Evolutionary conservation across 2,797 vertebrate species (phyloP).

Genomic region (Echiichthys vipera): DNA sequence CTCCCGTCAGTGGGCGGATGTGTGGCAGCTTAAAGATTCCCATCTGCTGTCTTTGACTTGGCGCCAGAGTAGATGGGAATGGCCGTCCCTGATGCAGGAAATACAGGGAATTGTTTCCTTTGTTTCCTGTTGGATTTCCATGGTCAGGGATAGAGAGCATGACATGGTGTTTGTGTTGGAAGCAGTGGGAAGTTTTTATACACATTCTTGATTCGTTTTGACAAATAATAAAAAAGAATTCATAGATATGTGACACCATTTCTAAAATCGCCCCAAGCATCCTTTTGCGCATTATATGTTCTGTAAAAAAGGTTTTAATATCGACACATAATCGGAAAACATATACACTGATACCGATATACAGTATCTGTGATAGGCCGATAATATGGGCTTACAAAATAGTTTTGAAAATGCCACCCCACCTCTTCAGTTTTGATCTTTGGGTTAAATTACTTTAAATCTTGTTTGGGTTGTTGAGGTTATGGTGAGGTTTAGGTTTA

Average conservation of each 20-base stretch:
- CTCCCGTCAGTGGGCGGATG: conserved; percentile 54
- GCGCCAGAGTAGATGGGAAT: conserved; percentile 72
- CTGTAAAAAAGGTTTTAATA: no score
- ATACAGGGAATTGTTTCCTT: conserved; percentile 43
- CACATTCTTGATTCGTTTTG: no score
- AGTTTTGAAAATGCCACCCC: neutral
- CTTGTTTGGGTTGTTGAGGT: conserved; percentile 30
- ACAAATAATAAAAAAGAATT: no score
- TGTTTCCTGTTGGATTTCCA: conserved; percentile 37
- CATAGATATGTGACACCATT: no score
- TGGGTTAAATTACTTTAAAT: conserved; percentile 24
- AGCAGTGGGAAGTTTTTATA: conserved; percentile 18
- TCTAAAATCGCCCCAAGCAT: no score
- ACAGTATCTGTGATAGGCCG: no score
- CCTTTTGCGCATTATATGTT: no score
- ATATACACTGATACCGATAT: no score
- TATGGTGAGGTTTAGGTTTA: conserved; percentile 39
- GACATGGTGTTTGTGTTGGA: conserved; percentile 50
- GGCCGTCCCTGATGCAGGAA: conserved; percentile 53
- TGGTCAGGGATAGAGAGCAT: conserved; percentile 33
- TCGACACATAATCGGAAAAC: no score
- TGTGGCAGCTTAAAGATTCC: conserved; percentile 76
- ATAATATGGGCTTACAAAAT: conserved; percentile 16
- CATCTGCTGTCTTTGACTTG: conserved; percentile 82
- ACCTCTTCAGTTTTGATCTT: conserved; percentile 14